Conservation (phyloP, 2,113 vertebrate genomes). For the Agelaius phoeniceus region DNA sequence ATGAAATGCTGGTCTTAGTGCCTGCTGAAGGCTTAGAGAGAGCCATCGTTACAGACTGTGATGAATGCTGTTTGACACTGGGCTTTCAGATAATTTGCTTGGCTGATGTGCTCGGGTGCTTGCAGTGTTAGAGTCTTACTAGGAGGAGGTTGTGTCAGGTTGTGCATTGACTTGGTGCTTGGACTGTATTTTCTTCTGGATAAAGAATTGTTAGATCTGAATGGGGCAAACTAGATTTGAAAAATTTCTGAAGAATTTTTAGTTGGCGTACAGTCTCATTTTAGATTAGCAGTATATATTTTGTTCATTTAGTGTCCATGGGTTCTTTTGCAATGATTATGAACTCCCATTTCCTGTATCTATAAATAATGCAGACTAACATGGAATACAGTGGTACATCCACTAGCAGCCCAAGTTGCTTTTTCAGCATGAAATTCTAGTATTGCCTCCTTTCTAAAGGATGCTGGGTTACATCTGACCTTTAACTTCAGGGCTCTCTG, state of each 20-base stretch:
- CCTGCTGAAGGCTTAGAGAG: background rate
- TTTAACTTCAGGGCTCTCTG: background rate
- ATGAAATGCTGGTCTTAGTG: background rate
- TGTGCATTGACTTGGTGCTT: background rate
- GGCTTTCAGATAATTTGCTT: background rate
- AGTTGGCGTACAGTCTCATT: background rate
- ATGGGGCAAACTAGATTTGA: background rate
- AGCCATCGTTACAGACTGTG: background rate
- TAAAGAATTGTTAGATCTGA: background rate
- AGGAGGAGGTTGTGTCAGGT: background rate
- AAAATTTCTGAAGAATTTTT: background rate
- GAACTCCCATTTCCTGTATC: background rate
- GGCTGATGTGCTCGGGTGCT: background rate
- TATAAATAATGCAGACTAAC: background rate
- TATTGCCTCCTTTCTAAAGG: background rate
- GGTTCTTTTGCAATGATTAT: background rate
- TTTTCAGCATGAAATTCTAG: background rate
- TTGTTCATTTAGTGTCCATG: background rate
- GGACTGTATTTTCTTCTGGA: background rate
- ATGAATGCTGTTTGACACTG: rapidly evolving
- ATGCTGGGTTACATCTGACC: background rate
- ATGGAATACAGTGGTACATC: background rate
- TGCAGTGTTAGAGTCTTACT: rapidly evolving
- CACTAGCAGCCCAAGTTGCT: background rate
- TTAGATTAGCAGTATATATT: background rate